phyloP scores from a whole-genome alignment of 2,113 vertebrate genomes.

The Laterallus jamaicensis region DNA sequence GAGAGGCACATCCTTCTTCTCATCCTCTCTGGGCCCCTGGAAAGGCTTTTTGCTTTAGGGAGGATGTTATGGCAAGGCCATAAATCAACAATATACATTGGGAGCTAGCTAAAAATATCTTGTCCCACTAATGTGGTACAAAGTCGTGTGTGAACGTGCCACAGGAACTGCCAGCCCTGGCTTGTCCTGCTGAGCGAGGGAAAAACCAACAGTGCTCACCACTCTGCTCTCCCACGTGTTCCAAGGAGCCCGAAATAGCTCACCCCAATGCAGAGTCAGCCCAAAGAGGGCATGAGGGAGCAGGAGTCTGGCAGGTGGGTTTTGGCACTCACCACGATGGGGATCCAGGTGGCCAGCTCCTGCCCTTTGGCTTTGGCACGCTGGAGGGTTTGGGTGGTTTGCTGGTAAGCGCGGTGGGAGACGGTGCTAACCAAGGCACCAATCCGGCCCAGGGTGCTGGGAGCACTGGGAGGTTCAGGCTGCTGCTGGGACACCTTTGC shows the following conservation, averaged over 20 bases:
- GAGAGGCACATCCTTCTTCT: background rate
- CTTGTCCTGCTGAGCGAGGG: background rate
- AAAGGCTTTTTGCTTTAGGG: background rate
- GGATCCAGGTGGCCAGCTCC: slow-evolving; percentile 70
- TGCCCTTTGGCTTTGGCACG: slow-evolving; percentile 68
- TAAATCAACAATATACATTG: slow-evolving; percentile 44
- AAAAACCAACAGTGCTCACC: background rate
- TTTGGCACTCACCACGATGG: slow-evolving; percentile 73
- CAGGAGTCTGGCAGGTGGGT: background rate
- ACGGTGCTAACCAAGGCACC: slow-evolving; percentile 54
- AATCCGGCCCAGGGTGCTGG: slow-evolving; percentile 57
- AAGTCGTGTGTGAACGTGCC: background rate
- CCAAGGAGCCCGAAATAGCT: background rate
- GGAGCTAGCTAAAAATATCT: slow-evolving; percentile 57
- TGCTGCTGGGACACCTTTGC: background rate
- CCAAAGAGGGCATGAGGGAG: background rate
- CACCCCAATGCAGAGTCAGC: background rate
- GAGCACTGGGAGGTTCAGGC: background rate
- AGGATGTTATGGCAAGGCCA: slow-evolving; percentile 29
- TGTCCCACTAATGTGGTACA: background rate
- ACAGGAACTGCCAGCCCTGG: background rate
- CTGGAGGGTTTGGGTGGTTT: slow-evolving; percentile 66
- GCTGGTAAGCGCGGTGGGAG: slow-evolving; percentile 67
- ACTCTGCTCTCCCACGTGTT: background rate
- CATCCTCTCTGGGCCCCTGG: background rate